These are phyloP conservation scores for Scaptodrosophila latifasciaeformis DNA, from an alignment of 2,888 invertebrate species.

Conservation along the genomic window DNA sequence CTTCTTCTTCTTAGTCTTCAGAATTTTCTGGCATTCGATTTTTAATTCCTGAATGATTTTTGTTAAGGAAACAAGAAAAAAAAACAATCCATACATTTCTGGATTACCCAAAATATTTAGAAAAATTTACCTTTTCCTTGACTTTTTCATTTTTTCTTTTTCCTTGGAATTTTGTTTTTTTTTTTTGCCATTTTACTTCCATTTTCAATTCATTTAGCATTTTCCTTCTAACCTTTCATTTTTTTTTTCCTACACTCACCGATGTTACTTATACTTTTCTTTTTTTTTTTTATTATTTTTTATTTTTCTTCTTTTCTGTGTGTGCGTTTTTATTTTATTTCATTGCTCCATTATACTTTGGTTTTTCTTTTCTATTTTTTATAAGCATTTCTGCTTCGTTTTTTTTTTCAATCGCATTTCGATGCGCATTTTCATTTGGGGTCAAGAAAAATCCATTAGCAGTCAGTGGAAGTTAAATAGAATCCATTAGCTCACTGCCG, in stretches of 20 bases:
- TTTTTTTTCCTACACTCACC: conserved; percentile 23
- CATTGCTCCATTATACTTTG: conserved; percentile 50
- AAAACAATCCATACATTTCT: too few relatives aligned
- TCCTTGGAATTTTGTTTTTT: too few relatives aligned
- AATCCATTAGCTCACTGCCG: conserved; percentile 71
- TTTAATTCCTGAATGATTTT: too few relatives aligned
- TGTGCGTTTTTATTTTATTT: conserved; percentile 23
- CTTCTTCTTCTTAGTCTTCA: too few relatives aligned
- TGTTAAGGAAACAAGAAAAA: too few relatives aligned
- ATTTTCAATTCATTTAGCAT: conserved; percentile 38
- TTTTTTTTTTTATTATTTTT: background rate
- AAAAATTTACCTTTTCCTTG: too few relatives aligned
- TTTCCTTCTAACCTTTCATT: conserved; percentile 1
- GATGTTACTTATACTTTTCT: conserved; percentile 12
- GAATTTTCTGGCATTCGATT: too few relatives aligned
- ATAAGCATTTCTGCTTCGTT: conserved; percentile 44
- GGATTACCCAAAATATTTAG: too few relatives aligned
- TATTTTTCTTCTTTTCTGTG: conserved; percentile 15
- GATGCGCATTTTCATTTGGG: conserved; percentile 72
- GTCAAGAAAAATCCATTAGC: conserved; percentile 75
- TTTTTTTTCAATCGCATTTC: conserved; percentile 68
- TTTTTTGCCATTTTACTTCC: conserved; percentile 32
- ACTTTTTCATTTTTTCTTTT: too few relatives aligned
- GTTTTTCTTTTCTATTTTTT: conserved; percentile 49
- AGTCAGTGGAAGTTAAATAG: conserved; percentile 73